Conservation (phyloP, 2,113 vertebrate genomes). For the Cyprinodon variegatus region DNA sequence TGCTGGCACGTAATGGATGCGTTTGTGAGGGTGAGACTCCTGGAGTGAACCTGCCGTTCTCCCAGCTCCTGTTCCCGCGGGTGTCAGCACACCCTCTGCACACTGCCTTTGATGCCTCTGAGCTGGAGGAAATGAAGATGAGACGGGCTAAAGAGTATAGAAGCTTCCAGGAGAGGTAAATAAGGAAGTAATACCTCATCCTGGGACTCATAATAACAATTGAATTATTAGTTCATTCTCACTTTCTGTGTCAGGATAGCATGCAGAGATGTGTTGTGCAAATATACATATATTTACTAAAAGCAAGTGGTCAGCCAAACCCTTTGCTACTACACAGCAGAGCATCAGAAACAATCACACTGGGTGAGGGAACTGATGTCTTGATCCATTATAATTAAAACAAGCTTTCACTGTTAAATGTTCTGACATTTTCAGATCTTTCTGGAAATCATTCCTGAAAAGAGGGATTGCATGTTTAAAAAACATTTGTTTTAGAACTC, state of each 20-base stretch:
- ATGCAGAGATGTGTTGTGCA: neutral
- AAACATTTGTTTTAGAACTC: neutral
- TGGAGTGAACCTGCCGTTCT: slow-evolving; percentile 81
- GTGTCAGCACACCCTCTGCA: slow-evolving; percentile 80
- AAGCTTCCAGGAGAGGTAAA: slow-evolving; percentile 82
- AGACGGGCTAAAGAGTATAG: slow-evolving; percentile 83
- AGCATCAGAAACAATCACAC: too few relatives aligned
- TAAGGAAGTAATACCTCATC: neutral
- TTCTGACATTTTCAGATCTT: neutral
- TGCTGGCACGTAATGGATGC: slow-evolving; percentile 85
- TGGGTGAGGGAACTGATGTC: too few relatives aligned
- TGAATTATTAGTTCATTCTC: neutral
- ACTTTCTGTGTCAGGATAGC: neutral
- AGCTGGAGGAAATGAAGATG: slow-evolving; percentile 79
- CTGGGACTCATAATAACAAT: neutral
- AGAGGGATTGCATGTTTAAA: neutral
- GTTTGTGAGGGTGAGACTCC: slow-evolving; percentile 80
- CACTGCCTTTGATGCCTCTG: slow-evolving; percentile 75
- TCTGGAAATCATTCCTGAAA: neutral
- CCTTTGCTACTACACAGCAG: too few relatives aligned
- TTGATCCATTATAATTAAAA: too few relatives aligned
- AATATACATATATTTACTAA: neutral
- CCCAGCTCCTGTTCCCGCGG: slow-evolving; percentile 78
- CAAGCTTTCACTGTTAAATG: neutral
- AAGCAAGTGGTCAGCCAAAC: too few relatives aligned